A percentile compares a stretch with the other conserved stretches of the same genome.
Evolutionary conservation across 2,113 vertebrate species (phyloP).

Genomic region (Nibea albiflora): DNA sequence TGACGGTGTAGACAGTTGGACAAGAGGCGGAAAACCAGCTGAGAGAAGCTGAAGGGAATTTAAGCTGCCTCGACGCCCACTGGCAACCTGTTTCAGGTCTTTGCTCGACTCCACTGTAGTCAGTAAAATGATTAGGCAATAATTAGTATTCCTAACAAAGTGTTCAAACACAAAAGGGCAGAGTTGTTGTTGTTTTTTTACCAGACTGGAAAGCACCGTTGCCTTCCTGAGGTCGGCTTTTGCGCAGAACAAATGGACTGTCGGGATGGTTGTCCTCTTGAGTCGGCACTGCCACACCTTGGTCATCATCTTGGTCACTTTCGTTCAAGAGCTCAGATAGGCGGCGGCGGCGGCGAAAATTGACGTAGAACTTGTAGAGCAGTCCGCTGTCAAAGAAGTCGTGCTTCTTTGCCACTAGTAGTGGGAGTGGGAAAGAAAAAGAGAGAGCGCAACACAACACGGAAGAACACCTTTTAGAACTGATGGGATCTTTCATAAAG

Average conservation of each 20-base stretch:
- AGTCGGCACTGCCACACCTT: constrained; percentile 20
- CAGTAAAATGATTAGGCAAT: neutral
- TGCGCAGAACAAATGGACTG: constrained; percentile 86
- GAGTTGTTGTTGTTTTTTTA: constrained; percentile 54
- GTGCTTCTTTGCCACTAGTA: constrained; percentile 84
- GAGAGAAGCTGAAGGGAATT: constrained; percentile 78
- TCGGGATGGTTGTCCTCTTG: constrained; percentile 76
- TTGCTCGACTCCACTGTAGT: constrained; percentile 79
- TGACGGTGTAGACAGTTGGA: constrained; percentile 64
- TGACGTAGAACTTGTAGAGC: constrained; percentile 90
- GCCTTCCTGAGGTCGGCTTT: constrained; percentile 73
- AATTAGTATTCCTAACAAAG: neutral
- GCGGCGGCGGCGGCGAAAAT: constrained; percentile 84
- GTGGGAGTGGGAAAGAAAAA: neutral
- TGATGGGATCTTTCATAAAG: neutral
- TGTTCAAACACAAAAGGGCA: neutral
- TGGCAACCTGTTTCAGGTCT: constrained; percentile 80
- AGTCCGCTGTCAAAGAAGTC: constrained; percentile 88
- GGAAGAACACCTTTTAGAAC: neutral
- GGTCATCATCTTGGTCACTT: constrained; percentile 56
- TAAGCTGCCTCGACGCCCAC: constrained; percentile 80
- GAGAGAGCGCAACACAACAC: constrained; percentile 8
- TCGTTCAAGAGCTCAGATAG: constrained; percentile 87
- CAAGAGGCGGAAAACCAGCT: constrained; percentile 68
- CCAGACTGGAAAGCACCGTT: constrained; percentile 85